Conservation (phyloP, 2,113 vertebrate genomes). For the Rhynchomys soricoides region DNA sequence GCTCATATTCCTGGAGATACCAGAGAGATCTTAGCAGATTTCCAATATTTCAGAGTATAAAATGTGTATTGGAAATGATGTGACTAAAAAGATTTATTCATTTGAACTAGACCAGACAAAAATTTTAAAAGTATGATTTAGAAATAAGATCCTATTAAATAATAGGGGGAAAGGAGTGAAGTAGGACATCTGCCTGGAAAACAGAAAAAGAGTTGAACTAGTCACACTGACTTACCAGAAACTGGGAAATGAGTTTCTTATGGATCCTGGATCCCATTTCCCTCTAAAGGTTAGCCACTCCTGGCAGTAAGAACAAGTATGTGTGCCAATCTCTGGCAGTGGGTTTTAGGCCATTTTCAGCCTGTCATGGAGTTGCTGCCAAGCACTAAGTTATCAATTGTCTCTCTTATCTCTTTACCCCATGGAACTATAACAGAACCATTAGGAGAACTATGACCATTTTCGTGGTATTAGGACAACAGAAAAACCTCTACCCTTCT, state of each 20-base stretch:
- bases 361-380: neutral
- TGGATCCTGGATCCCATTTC: neutral
- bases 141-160: slow-evolving; percentile 19
- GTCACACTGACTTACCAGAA: slow-evolving; percentile 3
- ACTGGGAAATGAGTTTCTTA: neutral
- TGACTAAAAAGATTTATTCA: neutral
- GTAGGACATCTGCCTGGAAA: neutral
- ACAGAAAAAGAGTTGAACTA: neutral
- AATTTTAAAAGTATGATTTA: neutral
- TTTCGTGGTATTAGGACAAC: no score
- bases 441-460: neutral
- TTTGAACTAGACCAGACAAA: neutral
- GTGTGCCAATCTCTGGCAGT: neutral
- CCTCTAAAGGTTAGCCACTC: slow-evolving; percentile 6
- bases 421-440: neutral
- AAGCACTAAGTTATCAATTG: neutral
- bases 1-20: neutral
- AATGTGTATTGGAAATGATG: neutral
- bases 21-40: slow-evolving; percentile 21
- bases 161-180: neutral
- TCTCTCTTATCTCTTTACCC: neutral
- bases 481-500: neutral
- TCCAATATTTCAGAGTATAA: slow-evolving; percentile 29
- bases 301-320: neutral
- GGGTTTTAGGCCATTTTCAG: neutral